Base-by-base conservation (phyloP, 2,113 vertebrate species). In the Elachura formosa region DNA sequence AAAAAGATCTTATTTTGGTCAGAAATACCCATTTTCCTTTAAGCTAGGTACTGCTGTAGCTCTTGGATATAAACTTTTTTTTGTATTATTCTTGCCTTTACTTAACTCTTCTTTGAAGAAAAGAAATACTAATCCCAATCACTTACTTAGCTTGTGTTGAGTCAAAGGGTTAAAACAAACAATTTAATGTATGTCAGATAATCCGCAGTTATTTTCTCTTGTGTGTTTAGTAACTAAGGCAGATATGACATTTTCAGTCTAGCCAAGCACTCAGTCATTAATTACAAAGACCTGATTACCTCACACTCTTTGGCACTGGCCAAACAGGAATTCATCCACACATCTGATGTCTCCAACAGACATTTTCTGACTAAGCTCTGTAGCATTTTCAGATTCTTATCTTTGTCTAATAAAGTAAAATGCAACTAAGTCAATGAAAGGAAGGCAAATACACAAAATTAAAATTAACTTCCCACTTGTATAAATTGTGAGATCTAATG, bases 241-340 rank as follows among this genome's bases (percentile, higher is more conserved):
- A 79, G 51, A 43, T 73, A 72, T 0, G 10, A 13, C 31, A 55
- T 68, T 84, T 48, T 28, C 0, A 0, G 10, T 58, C 16, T 41
- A 74, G 38, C 34, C 59, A 80, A 86, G 58, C 36, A 12, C 15
- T 73, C 10, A 8, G 15, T 75, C 14, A 3, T 75, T 90, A 75
- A 79, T 87, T 89, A 62, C 56, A 59, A 91, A 84, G 48, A 34
- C n/a, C 14, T 14, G 21, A 68, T 74, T 66, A 24, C 34, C 33
- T 87, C 34, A 34, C 14, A 3, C 12, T 51, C 5, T 40, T 64
- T 73, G 82, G 66, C 48, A 26, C 48, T 67, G 56, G 16, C 78
- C 84, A 85, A 85, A 18, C 49, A 62, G 69, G 38, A 40, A 16
- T 87, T 87, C 21, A 1, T 55, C 63, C 31, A 43, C 58, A 24